Evolutionary conservation across 2,797 vertebrate species (phyloP).

Genomic region (Phyllotis vaccarum): DNA sequence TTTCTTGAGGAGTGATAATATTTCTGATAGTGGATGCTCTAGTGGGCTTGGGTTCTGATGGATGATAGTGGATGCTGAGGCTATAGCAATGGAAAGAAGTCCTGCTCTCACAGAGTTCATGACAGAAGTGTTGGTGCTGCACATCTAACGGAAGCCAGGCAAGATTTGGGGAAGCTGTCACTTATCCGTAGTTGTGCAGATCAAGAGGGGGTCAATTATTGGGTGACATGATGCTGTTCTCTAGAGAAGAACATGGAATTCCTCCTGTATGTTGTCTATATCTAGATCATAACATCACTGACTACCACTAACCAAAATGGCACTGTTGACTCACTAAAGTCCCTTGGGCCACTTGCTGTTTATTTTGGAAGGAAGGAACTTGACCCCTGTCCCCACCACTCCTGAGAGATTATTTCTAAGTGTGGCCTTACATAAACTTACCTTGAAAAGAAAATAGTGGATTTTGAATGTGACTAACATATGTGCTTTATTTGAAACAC

Average conservation of each 20-base stretch:
- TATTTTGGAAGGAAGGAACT: not conserved
- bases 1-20: not conserved
- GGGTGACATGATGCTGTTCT: not conserved
- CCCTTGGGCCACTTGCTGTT: not conserved
- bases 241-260: not conserved
- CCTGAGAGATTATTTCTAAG: conserved; percentile 56
- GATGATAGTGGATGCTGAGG: not conserved
- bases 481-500: conserved; percentile 78
- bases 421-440: conserved; percentile 50
- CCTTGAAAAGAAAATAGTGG: conserved; percentile 70
- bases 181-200: not conserved
- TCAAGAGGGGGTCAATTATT: not conserved
- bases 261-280: not conserved
- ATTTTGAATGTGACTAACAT: conserved; percentile 75
- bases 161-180: not conserved
- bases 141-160: not conserved
- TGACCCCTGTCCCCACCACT: not conserved
- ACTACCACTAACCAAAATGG: not conserved
- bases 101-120: not conserved
- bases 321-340: not conserved
- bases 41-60: not conserved
- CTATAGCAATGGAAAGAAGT: not conserved
- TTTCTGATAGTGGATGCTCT: not conserved
- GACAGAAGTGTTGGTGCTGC: not conserved
- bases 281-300: not conserved